Conservation (phyloP, 2,888 invertebrate species). For the Plebejus argus region DNA sequence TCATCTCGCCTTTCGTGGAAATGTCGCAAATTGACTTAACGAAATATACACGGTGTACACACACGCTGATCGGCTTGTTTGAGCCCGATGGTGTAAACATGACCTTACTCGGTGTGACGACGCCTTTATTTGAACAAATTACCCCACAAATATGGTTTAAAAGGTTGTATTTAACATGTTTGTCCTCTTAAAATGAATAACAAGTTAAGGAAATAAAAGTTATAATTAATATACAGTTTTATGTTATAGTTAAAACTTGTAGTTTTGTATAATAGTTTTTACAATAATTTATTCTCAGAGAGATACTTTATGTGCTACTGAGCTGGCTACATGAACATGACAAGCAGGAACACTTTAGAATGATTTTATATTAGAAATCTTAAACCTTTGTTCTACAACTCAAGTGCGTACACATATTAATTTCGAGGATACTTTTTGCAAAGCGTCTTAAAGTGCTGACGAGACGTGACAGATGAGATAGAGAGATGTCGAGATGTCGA, state of each 20-base stretch:
- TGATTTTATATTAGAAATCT: no score
- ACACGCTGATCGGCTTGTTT: slow-evolving; percentile 60
- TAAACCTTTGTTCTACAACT: neutral
- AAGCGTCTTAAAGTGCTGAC: neutral
- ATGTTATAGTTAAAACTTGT: neutral
- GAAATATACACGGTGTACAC: slow-evolving; percentile 68
- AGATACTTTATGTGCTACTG: no score
- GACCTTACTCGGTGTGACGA: slow-evolving; percentile 63
- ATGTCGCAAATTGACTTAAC: slow-evolving; percentile 58
- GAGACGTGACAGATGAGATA: neutral
- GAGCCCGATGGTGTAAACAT: slow-evolving; percentile 76
- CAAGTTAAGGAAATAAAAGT: neutral
- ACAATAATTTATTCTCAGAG: no score
- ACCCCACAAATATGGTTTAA: slow-evolving; percentile 40
- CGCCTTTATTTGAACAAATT: slow-evolving; percentile 62
- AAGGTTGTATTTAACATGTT: slow-evolving; percentile 18
- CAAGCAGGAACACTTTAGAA: no score
- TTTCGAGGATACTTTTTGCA: neutral
- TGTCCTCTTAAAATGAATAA: neutral
- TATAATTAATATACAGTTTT: neutral
- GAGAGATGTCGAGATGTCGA: neutral
- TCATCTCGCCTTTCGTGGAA: slow-evolving; percentile 38
- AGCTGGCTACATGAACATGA: no score
- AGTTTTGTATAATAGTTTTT: no score
- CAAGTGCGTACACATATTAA: neutral